These are phyloP conservation scores for Pungitius pungitius DNA, from an alignment of 2,113 vertebrate genomes.

Conservation along the genomic window DNA sequence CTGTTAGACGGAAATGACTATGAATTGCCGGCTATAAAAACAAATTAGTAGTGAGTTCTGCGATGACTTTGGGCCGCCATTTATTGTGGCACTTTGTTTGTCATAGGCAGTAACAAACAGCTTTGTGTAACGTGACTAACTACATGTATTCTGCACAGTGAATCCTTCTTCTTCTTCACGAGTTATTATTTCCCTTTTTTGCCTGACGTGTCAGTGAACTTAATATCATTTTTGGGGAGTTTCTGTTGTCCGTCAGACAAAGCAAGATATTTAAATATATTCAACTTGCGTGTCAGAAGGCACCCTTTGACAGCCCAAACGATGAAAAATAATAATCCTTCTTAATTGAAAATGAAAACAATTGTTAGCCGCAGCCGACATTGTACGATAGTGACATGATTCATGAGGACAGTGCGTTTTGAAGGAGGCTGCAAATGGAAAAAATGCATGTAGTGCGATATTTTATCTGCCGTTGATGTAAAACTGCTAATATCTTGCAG, in stretches of 20 bases:
- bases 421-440: conserved; percentile 2
- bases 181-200: neutral
- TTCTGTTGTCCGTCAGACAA: neutral
- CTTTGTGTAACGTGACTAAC: conserved; percentile 11
- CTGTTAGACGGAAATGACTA: conserved; percentile 45
- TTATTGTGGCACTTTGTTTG: conserved; percentile 27
- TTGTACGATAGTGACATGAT: conserved; percentile 1
- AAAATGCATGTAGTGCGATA: conserved; percentile 24
- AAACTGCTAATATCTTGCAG: conserved; percentile 55
- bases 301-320: neutral
- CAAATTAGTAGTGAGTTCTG: conserved; percentile 23
- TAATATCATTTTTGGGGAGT: neutral
- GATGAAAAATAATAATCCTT: neutral
- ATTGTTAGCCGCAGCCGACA: conserved; percentile 25
- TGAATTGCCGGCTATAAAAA: conserved; percentile 43
- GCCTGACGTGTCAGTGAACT: neutral
- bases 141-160: neutral
- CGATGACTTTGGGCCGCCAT: conserved; percentile 13
- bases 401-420: conserved; percentile 26
- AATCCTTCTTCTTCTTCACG: conserved; percentile 4
- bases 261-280: neutral
- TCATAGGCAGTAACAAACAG: conserved; percentile 5
- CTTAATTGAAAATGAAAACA: conserved; percentile 14
- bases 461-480: conserved; percentile 55
- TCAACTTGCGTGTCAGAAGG: neutral